These are phyloP conservation scores for Stenotaenia linearis DNA, from an alignment of 2,888 invertebrate species.

Conservation along the genomic window DNA sequence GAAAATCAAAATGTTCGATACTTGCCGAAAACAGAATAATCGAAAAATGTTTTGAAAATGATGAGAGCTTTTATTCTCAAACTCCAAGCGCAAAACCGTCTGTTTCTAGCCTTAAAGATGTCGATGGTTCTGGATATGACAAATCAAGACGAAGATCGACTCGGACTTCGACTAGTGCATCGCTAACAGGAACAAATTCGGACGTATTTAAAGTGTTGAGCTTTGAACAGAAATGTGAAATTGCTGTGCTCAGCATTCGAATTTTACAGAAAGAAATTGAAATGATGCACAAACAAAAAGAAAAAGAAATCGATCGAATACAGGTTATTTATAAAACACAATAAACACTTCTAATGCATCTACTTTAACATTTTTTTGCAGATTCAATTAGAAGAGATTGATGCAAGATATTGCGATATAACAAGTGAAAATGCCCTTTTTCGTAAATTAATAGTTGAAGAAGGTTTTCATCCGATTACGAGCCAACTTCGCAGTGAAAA, in stretches of 20 bases:
- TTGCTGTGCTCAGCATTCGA: neutral
- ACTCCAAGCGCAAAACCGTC: neutral
- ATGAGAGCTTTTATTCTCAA: neutral
- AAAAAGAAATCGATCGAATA: neutral
- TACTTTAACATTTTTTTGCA: neutral
- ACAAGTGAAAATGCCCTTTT: neutral
- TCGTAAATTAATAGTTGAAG: neutral
- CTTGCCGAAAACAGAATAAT: neutral
- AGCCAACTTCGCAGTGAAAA: neutral
- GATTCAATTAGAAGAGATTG: neutral
- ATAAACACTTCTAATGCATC: too few relatives aligned
- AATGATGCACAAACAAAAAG: neutral
- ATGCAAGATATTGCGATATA: neutral
- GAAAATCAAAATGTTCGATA: neutral
- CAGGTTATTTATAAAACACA: neutral
- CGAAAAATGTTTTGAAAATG: neutral
- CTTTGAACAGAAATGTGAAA: slow-evolving; percentile 5
- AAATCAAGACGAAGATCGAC: neutral
- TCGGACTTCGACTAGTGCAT: neutral
- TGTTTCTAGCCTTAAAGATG: neutral
- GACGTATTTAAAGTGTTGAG: neutral
- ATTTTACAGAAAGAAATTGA: neutral
- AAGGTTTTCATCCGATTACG: neutral
- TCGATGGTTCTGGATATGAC: neutral
- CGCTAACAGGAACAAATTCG: neutral